Conservation (phyloP, 2,888 invertebrate genomes). For the Dorcus hopei region DNA sequence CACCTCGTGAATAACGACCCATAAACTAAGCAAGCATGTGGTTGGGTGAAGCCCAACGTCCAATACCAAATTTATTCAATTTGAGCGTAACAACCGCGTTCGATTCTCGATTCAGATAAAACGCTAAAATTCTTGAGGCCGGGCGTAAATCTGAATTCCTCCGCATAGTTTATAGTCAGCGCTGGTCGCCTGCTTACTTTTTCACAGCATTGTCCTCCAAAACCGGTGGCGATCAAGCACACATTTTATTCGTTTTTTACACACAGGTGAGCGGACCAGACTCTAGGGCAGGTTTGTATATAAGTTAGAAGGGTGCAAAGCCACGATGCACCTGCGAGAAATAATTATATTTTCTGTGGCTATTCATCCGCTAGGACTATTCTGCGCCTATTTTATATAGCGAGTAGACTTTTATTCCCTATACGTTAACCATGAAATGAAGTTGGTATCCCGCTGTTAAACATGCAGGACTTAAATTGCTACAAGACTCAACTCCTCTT, state of each 20-base stretch:
- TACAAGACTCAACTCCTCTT: too few relatives aligned
- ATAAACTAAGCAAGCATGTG: too few relatives aligned
- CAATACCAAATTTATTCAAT: too few relatives aligned
- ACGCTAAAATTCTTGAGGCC: conserved; percentile 7
- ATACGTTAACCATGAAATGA: conserved; percentile 11
- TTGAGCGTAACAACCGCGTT: background rate
- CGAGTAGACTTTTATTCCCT: conserved; percentile 7
- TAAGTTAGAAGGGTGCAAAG: conserved; percentile 26
- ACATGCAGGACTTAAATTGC: conserved; percentile 14
- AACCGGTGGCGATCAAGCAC: conserved; percentile 26
- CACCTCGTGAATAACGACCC: too few relatives aligned
- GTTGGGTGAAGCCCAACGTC: too few relatives aligned
- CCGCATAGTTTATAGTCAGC: background rate
- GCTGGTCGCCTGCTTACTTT: background rate
- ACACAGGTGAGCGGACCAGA: conserved; percentile 26
- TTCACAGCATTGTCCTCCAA: conserved; percentile 9
- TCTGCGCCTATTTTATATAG: conserved; percentile 10
- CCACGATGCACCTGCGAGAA: conserved; percentile 32
- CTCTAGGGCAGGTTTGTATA: conserved; percentile 26
- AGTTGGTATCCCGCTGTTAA: conserved; percentile 14
- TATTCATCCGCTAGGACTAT: conserved; percentile 19
- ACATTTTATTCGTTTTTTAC: conserved; percentile 26
- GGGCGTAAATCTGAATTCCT: conserved; percentile 2
- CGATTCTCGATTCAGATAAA: conserved; percentile 12
- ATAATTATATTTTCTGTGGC: conserved; percentile 30